Percentiles rank a stretch among this genome's conserved stretches.
These are phyloP conservation scores for Liodrosophila aerea DNA, from an alignment of 2,888 invertebrate species.

Conservation along the genomic window DNA sequence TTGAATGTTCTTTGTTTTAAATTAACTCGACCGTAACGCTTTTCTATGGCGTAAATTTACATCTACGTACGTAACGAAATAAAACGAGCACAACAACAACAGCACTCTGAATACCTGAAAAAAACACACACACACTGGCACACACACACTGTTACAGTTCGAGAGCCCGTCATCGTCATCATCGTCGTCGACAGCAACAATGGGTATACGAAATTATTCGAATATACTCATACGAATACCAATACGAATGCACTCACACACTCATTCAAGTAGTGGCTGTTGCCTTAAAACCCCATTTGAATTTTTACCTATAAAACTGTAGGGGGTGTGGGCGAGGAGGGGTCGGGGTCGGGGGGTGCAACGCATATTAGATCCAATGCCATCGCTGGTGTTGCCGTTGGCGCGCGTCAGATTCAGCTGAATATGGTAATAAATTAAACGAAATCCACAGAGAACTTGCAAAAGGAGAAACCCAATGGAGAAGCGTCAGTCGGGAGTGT, in stretches of 20 bases:
- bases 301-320: conserved; percentile 37
- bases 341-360: not conserved
- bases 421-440: conserved; percentile 79
- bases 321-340: not conserved
- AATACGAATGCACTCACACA: conserved; percentile 22
- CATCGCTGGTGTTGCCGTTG: conserved; percentile 60
- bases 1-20: conserved; percentile 81
- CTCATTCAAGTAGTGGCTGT: conserved; percentile 2
- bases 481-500: too few species aligned
- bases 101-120: conserved; percentile 17
- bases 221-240: not conserved
- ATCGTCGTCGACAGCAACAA: conserved; percentile 61
- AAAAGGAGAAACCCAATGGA: conserved; percentile 4
- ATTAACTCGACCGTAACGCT: conserved; percentile 82
- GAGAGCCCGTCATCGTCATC: conserved; percentile 54
- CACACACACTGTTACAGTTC: conserved; percentile 32
- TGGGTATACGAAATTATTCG: conserved; percentile 37
- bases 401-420: conserved; percentile 72
- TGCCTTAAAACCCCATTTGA: conserved; percentile 57
- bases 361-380: conserved; percentile 49
- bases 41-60: conserved; percentile 82
- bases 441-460: conserved; percentile 53
- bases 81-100: conserved; percentile 28
- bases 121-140: not conserved
- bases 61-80: conserved; percentile 76